Evolutionary conservation across 2,113 vertebrate genomes (phyloP).

Genomic region (Ciconia stormi): DNA sequence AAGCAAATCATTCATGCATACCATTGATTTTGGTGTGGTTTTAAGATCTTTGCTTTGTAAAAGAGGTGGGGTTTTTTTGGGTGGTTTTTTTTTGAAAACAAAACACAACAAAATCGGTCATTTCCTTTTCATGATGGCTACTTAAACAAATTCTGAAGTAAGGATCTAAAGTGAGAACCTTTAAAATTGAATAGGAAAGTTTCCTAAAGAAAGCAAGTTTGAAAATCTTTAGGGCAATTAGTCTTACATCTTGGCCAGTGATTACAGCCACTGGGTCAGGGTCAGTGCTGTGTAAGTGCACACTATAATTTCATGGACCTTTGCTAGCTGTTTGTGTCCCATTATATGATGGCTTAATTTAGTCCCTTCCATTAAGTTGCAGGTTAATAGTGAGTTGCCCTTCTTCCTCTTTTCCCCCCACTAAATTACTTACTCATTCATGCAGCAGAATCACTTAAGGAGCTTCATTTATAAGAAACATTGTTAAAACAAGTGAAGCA

Average conservation of each 20-base stretch:
- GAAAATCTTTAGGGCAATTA: neutral
- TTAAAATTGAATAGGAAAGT: neutral
- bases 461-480: constrained; percentile 53
- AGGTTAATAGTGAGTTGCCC: constrained; percentile 41
- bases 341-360: constrained; percentile 12
- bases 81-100: neutral
- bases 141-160: neutral
- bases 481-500: constrained; percentile 74
- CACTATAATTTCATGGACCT: neutral
- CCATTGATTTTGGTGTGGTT: neutral
- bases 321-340: neutral
- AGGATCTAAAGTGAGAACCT: neutral
- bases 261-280: neutral
- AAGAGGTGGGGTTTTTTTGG: neutral
- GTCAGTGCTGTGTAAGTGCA: neutral
- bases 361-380: constrained; percentile 22
- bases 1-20: neutral
- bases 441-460: constrained; percentile 54
- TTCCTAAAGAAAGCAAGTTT: neutral
- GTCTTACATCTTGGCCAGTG: neutral
- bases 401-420: neutral
- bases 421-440: constrained; percentile 40
- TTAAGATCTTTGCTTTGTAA: neutral
- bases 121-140: neutral
- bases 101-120: neutral